These are phyloP conservation scores for Onychomys torridus DNA, from an alignment of 2,797 vertebrate genomes.

Conservation along the genomic window DNA sequence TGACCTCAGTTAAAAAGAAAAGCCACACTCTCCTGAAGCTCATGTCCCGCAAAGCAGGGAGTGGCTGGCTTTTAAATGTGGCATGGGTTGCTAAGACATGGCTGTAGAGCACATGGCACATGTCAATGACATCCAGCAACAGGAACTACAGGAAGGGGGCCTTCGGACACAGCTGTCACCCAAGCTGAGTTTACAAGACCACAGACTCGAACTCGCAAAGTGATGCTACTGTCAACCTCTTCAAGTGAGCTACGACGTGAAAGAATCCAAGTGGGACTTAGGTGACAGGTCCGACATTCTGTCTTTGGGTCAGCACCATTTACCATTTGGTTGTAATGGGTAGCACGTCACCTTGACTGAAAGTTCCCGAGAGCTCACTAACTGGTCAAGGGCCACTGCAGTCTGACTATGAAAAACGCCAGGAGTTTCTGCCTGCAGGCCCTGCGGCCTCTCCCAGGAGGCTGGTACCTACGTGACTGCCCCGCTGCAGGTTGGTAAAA, in stretches of 20 bases:
- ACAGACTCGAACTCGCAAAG: not conserved
- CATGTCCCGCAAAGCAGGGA: not conserved
- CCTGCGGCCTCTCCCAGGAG: fast-evolving
- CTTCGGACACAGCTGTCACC: not conserved
- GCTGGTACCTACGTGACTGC: slow-evolving; percentile 91
- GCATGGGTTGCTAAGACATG: not conserved
- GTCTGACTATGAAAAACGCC: not conserved
- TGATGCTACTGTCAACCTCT: not conserved
- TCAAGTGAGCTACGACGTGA: not conserved
- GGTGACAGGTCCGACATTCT: fast-evolving
- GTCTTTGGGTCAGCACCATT: fast-evolving
- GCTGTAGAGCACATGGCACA: not conserved
- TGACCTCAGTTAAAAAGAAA: not conserved
- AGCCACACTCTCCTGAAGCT: not conserved
- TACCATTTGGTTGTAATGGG: fast-evolving
- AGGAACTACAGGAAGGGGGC: not conserved
- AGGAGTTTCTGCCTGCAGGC: fast-evolving
- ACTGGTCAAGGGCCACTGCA: not conserved
- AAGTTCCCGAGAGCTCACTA: not conserved
- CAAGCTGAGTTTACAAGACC: not conserved
- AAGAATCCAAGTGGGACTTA: not conserved
- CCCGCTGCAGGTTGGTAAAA: slow-evolving; percentile 95
- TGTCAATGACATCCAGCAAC: fast-evolving
- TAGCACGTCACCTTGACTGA: fast-evolving
- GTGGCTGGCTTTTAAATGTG: not conserved